Conservation (phyloP, 2,888 invertebrate genomes). For the Parnassius apollo region DNA sequence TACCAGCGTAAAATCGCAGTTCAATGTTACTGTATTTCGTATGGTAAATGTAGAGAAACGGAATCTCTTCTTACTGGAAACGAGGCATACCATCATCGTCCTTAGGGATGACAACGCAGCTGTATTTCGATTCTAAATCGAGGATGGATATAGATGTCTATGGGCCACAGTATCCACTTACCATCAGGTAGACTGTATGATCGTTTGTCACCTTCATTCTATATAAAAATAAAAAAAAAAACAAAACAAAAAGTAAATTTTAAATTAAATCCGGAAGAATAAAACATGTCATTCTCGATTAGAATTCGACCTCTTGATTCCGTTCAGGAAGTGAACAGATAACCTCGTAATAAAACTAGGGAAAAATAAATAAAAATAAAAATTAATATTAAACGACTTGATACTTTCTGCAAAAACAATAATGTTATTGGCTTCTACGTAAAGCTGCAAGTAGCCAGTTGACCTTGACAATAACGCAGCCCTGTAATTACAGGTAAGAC, state of each 20-base stretch:
- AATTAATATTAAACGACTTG: background rate
- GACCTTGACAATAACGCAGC: slow-evolving; percentile 19
- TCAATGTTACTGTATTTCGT: too few species aligned
- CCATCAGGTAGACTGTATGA: too few species aligned
- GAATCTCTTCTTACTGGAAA: too few species aligned
- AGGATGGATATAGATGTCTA: too few species aligned
- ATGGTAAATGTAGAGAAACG: too few species aligned
- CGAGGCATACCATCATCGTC: too few species aligned
- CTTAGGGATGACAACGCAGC: too few species aligned
- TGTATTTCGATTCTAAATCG: too few species aligned
- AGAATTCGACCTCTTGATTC: background rate
- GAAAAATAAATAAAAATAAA: slow-evolving; percentile 4
- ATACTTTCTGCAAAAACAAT: background rate
- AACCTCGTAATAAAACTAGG: background rate
- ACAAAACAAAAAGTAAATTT: background rate
- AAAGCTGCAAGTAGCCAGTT: slow-evolving; percentile 14
- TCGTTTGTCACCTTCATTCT: too few species aligned
- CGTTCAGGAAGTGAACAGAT: slow-evolving; percentile 13
- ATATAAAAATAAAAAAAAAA: too few species aligned
- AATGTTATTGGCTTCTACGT: slow-evolving; percentile 1
- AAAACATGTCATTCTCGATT: slow-evolving; percentile 15
- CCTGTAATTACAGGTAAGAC: slow-evolving; percentile 17
- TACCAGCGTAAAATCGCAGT: too few species aligned
- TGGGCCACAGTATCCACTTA: too few species aligned
- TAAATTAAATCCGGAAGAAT: background rate